These are phyloP conservation scores for Chlorops oryzae DNA, from an alignment of 1,140 invertebrate species.

Conservation along the genomic window DNA sequence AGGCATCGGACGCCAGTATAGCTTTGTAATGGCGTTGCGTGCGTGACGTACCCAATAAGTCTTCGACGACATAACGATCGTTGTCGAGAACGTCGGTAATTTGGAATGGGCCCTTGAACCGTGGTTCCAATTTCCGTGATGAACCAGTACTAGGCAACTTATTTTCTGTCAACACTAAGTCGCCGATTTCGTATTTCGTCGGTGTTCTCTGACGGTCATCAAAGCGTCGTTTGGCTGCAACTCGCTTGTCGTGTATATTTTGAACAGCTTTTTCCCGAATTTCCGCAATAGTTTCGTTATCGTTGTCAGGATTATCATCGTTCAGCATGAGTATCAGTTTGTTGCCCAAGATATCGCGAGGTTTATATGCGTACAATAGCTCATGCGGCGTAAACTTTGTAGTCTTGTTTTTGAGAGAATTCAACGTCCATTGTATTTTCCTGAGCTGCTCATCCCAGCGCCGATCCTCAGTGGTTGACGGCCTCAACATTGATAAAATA, in stretches of 20 bases:
- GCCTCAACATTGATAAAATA: slow-evolving; percentile 6
- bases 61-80: slow-evolving; percentile 1
- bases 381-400: neutral
- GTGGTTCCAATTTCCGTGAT: neutral
- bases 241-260: neutral
- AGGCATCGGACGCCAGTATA: neutral
- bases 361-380: slow-evolving; percentile 14
- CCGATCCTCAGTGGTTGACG: neutral
- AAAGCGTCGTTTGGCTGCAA: neutral
- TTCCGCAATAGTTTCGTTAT: neutral
- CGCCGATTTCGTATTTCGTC: slow-evolving; percentile 18
- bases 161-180: slow-evolving; percentile 25
- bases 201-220: slow-evolving; percentile 15
- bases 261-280: neutral
- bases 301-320: neutral
- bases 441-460: neutral
- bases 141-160: slow-evolving; percentile 7
- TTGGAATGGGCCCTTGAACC: neutral
- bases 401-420: neutral
- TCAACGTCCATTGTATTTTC: neutral
- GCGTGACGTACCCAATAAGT: neutral
- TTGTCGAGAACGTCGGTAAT: neutral
- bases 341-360: neutral
- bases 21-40: slow-evolving; percentile 1
- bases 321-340: slow-evolving; percentile 3